Base-by-base conservation (phyloP, 2,888 invertebrate species). In the Andrena bucephala region DNA sequence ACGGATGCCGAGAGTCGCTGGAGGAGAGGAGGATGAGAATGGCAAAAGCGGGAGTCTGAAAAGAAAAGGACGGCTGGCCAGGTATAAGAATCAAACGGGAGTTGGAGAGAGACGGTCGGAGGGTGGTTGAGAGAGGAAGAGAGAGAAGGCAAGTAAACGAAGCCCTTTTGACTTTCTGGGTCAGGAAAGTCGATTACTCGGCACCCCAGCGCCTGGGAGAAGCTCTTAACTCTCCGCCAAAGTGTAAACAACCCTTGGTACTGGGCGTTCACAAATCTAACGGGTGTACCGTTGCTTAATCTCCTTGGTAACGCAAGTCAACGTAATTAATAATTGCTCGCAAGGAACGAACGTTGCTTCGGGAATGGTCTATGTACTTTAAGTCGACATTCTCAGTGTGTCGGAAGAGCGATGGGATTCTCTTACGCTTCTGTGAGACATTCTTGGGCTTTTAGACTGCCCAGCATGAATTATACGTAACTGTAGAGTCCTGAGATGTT, bases 171-270 rank as follows among this genome's bases (percentile, higher is more conserved):
- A 87, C 84, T 89, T 89, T 89, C 87, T 85, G 74, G 90, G 87
- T 89, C 89, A 84, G 83, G 77, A 85, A 90, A 90, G 90, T 90
- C 89, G 88, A 90, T 90, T 90, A 89, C 87, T 86, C 81, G 84
- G 81, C 82, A 79, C 83, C 83, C 81, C 80, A 77, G 83, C 76
- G 72, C 79, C 81, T 80, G 83, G 77, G 70, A 89, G 86, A 87
- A 84, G 84, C 89, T 87, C 89, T 90, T 88, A 85, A 90, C 85
- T 89, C 85, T 84, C 83, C 83, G 77, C 84, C 86, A 85, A 85
- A 86, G 86, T 87, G 89, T 90, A 90, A 90, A 90, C 89, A 89
- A 88, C 82, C 85, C 68, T 73, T 68, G 77, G 76, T 74, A 70
- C 76, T 31, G 73, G 66, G 78, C 65, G 60, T 72, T 83, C 77